phyloP scores from a whole-genome alignment of 2,888 invertebrate species.

The Lasioglossum villosulum region DNA sequence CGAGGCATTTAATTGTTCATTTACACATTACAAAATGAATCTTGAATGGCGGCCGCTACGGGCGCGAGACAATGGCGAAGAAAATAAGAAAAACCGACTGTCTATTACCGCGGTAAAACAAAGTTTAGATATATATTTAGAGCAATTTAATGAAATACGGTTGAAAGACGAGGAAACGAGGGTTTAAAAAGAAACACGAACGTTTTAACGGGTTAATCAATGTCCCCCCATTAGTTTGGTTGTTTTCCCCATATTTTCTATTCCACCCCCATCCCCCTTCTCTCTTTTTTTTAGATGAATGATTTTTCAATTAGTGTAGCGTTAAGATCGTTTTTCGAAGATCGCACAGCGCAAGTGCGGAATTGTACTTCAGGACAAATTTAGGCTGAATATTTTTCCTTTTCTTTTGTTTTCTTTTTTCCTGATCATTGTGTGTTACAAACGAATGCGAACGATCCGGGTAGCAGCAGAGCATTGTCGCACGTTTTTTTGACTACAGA shows the following conservation, averaged over 20 bases:
- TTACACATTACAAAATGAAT: slow-evolving; percentile 5
- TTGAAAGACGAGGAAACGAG: neutral
- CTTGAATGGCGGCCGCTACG: slow-evolving; percentile 38
- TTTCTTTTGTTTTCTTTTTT: neutral
- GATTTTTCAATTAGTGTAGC: slow-evolving; percentile 7
- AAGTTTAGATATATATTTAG: slow-evolving; percentile 53
- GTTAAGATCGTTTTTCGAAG: slow-evolving; percentile 30
- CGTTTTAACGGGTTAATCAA: neutral
- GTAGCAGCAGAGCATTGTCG: neutral
- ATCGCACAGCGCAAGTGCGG: neutral
- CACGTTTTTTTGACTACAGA: neutral
- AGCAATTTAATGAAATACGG: slow-evolving; percentile 14
- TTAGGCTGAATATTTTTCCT: slow-evolving; percentile 2
- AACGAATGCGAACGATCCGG: neutral
- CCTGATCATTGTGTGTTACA: neutral
- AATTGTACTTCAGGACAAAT: slow-evolving; percentile 38
- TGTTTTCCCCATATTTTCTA: neutral
- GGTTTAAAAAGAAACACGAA: neutral
- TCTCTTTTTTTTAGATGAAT: neutral
- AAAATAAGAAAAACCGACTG: slow-evolving; percentile 49
- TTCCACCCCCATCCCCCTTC: neutral
- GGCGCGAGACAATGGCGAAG: slow-evolving; percentile 23
- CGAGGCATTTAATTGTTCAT: slow-evolving; percentile 22
- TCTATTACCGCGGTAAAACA: slow-evolving; percentile 47
- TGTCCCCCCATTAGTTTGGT: neutral